A percentile compares a stretch with the other conserved stretches of the same genome.
These are phyloP conservation scores for Leptura quadrifasciata DNA, from an alignment of 2,888 invertebrate species.

Conservation along the genomic window DNA sequence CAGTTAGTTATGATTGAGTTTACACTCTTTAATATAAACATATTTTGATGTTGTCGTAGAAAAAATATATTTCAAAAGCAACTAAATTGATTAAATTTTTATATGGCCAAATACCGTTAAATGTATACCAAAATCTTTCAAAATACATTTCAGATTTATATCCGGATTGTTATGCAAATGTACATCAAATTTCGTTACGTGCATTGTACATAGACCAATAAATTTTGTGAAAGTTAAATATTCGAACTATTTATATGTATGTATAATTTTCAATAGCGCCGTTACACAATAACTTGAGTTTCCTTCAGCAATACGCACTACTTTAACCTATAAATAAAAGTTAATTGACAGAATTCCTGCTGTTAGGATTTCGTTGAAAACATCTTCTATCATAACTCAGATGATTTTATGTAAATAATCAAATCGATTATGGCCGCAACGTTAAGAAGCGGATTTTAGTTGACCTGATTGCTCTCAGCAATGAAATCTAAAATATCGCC, in stretches of 20 bases:
- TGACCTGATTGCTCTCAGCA: background rate
- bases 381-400: slow-evolving; percentile 55
- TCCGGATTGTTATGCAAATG: too few species aligned
- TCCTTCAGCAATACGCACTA: slow-evolving; percentile 11
- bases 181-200: too few species aligned
- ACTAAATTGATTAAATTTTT: too few species aligned
- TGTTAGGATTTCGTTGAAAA: slow-evolving; percentile 55
- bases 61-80: too few species aligned
- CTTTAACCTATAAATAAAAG: slow-evolving; percentile 55
- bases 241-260: too few species aligned
- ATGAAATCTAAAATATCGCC: background rate
- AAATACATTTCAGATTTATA: too few species aligned
- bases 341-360: slow-evolving; percentile 60
- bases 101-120: too few species aligned
- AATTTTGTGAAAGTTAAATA: background rate
- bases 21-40: too few species aligned
- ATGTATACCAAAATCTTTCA: too few species aligned
- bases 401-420: slow-evolving; percentile 58
- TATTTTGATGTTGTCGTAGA: too few species aligned
- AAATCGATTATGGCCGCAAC: slow-evolving; percentile 35
- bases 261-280: background rate
- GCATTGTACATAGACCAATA: background rate
- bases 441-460: slow-evolving; percentile 41
- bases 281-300: slow-evolving; percentile 36
- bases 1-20: too few species aligned